These are phyloP conservation scores for Pangasius sanitwongsei DNA, from an alignment of 2,797 vertebrate genomes.

Conservation along the genomic window DNA sequence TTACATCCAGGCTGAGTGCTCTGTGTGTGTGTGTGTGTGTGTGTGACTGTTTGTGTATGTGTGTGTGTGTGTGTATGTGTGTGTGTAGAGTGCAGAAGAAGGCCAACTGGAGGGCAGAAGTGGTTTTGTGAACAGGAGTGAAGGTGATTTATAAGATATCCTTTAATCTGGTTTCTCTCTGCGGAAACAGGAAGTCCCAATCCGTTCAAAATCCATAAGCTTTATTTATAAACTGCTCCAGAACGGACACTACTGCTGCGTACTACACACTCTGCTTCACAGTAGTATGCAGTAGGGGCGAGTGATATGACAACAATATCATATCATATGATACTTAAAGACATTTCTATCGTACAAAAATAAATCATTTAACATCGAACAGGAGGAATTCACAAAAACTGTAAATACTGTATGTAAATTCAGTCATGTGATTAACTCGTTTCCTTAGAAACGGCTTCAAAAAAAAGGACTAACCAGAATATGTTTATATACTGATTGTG, in stretches of 20 bases:
- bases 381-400: background rate
- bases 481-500: background rate
- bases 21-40: conserved; percentile 33
- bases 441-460: background rate
- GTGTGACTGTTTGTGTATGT: conserved; percentile 43
- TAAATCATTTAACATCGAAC: background rate
- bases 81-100: conserved; percentile 14
- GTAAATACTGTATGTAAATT: too few species aligned
- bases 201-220: background rate
- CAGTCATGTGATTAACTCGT: background rate
- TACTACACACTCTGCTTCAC: background rate
- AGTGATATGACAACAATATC: background rate
- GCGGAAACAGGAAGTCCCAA: background rate
- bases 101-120: conserved; percentile 16
- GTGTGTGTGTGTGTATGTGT: conserved; percentile 47
- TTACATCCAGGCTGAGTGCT: conserved; percentile 73
- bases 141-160: conserved; percentile 17
- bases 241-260: too few species aligned
- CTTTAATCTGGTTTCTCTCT: conserved; percentile 6
- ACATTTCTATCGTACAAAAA: background rate
- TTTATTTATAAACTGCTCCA: background rate
- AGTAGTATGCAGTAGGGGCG: background rate
- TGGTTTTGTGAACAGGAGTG: conserved; percentile 29
- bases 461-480: background rate
- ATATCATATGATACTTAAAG: too few species aligned